Conservation (phyloP, 2,113 vertebrate species). For the Zosterops japonicus region DNA sequence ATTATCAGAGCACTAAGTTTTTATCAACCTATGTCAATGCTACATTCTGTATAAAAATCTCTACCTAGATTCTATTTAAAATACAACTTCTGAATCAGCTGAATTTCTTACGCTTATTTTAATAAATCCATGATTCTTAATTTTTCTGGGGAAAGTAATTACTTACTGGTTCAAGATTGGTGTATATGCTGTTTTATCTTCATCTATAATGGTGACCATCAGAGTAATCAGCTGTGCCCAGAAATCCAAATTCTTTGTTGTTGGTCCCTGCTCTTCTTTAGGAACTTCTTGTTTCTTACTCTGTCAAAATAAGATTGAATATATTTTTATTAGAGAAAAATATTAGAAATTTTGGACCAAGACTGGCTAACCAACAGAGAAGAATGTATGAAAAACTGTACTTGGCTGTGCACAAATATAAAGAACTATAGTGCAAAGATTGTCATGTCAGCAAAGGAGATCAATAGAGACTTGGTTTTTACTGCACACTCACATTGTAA, state of each 20-base stretch:
- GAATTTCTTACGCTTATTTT: neutral
- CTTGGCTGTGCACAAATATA: neutral
- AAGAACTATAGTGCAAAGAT: neutral
- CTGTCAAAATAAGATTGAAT: conserved; percentile 64
- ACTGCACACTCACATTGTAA: neutral
- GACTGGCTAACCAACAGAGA: neutral
- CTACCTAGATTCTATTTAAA: neutral
- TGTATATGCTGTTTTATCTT: conserved; percentile 90
- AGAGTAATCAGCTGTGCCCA: conserved; percentile 94
- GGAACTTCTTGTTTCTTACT: conserved; percentile 87
- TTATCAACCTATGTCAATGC: neutral
- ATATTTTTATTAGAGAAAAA: neutral
- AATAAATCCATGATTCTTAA: neutral
- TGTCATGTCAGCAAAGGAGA: neutral
- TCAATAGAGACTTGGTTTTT: neutral
- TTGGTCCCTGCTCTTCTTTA: conserved; percentile 92
- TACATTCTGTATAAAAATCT: neutral
- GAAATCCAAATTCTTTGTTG: conserved; percentile 92
- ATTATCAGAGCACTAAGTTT: neutral
- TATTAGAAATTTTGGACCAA: neutral
- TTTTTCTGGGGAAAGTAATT: neutral
- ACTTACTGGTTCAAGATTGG: conserved; percentile 94
- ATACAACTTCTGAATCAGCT: neutral
- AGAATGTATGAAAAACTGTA: neutral
- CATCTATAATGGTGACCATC: conserved; percentile 94